Evolutionary conservation across 2,113 vertebrate genomes (phyloP).

Genomic region (Hippocampus abdominalis): DNA sequence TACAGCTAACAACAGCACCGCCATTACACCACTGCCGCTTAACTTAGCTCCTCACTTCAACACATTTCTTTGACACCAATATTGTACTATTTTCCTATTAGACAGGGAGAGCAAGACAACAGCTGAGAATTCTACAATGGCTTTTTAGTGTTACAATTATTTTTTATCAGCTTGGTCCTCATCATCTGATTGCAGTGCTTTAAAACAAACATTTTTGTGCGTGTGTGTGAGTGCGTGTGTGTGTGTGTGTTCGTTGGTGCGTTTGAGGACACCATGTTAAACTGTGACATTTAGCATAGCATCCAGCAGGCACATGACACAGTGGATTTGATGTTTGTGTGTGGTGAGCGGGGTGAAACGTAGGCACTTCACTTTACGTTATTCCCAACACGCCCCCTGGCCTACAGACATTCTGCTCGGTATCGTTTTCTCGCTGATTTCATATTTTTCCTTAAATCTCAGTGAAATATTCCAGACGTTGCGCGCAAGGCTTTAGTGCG

Average conservation of each 20-base stretch:
- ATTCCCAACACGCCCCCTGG: constrained; percentile 4
- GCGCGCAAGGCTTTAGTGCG: constrained; percentile 5
- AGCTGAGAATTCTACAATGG: too few species aligned
- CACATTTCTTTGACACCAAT: too few species aligned
- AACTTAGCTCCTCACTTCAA: too few species aligned
- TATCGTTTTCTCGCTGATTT: background rate
- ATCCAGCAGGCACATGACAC: background rate
- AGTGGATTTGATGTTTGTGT: constrained; percentile 6
- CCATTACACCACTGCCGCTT: too few species aligned
- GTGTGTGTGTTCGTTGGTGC: background rate
- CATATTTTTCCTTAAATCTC: background rate
- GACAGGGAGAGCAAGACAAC: too few species aligned
- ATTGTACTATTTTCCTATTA: too few species aligned
- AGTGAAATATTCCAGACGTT: constrained; percentile 1
- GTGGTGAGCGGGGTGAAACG: background rate
- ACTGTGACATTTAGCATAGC: background rate
- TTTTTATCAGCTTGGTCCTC: too few species aligned
- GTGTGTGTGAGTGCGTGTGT: too few species aligned
- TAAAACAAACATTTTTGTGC: too few species aligned
- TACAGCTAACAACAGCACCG: too few species aligned
- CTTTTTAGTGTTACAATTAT: too few species aligned
- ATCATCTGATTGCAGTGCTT: too few species aligned
- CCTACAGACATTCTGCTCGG: constrained; percentile 13
- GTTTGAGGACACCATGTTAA: background rate
- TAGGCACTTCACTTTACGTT: constrained; percentile 5